Evolutionary conservation across 2,797 vertebrate species (phyloP), one percentile per base, ranked within the genome.

Genomic region (Neomorphus geoffroyi): DNA sequence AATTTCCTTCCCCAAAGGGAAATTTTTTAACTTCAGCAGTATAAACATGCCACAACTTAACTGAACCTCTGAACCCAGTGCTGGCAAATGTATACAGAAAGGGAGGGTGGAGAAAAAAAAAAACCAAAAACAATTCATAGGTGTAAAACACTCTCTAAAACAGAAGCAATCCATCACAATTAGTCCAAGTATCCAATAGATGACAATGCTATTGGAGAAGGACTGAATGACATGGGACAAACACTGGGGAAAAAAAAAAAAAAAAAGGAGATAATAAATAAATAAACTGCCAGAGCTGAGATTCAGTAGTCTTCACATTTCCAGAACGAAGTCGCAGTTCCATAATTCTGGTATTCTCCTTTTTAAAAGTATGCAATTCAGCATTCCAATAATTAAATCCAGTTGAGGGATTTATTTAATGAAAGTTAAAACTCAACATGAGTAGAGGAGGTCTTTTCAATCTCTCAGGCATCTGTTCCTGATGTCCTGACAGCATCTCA

Each of bases 391-490:
- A 75, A 86, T 75, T 54, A 80, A 72, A 92, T 69, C 17, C 37
- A 87, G 10, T 61, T 74, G 54, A 91, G 4, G 17, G 43, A 62
- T 84, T 81, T 79, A 72, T 41, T 88, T 84, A 51, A 81, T n/a
- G 4, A 12, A 94, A 86, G 30, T 81, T 73, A 92, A 91, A 94
- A 78, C 15, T 65, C 46, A 80, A 21, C 17, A n/a, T 27, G 24
- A 79, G n/a, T 46, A 87, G 11, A 88, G 16, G 6, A 79, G 54
- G 56, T 51, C 85, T 92, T 91, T 79, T 85, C 86, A 85, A 51
- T 51, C 32, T 67, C 85, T 66, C 64, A 75, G 70, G 84, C 73
- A 96, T 86, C 91, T 91, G 81, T 39, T 93, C 73, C 75, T 37
- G 54, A 94, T 79, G 41, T 79, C 80, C 43, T 48, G n/a, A 88